Evolutionary conservation across 2,113 vertebrate species (phyloP).

Genomic region (Butorides virescens): DNA sequence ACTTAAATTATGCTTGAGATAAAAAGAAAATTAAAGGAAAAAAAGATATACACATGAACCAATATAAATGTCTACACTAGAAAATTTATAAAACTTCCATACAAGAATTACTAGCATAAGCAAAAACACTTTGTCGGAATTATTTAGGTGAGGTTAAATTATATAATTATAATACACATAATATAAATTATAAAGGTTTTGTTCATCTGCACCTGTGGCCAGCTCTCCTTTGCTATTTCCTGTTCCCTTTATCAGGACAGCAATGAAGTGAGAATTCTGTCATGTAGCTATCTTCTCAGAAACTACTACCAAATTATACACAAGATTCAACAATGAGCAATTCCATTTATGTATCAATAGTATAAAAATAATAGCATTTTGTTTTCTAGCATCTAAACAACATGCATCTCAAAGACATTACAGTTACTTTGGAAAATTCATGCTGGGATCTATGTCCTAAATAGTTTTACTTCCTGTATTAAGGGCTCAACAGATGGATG

Average conservation of each 20-base stretch:
- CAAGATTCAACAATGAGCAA: not conserved
- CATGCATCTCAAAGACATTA: fast-evolving
- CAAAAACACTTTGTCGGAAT: not conserved
- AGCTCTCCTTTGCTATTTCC: not conserved
- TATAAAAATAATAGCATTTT: not conserved
- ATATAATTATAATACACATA: fast-evolving
- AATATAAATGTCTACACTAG: not conserved
- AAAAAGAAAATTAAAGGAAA: not conserved
- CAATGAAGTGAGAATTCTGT: not conserved
- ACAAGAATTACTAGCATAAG: not conserved
- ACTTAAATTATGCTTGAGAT: not conserved
- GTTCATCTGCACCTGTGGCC: not conserved
- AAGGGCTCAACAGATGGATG: not conserved
- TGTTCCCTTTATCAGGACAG: not conserved
- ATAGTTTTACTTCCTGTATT: not conserved
- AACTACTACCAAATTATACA: not conserved
- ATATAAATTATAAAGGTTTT: not conserved
- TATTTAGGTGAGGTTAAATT: not conserved
- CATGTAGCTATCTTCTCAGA: not conserved
- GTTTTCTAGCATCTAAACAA: not conserved
- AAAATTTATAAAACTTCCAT: not conserved
- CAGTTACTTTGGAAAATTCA: not conserved
- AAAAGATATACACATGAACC: not conserved
- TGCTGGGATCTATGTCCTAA: not conserved
- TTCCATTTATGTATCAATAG: not conserved